Base-by-base conservation (phyloP, 2,113 vertebrate species). In the Conger conger region DNA sequence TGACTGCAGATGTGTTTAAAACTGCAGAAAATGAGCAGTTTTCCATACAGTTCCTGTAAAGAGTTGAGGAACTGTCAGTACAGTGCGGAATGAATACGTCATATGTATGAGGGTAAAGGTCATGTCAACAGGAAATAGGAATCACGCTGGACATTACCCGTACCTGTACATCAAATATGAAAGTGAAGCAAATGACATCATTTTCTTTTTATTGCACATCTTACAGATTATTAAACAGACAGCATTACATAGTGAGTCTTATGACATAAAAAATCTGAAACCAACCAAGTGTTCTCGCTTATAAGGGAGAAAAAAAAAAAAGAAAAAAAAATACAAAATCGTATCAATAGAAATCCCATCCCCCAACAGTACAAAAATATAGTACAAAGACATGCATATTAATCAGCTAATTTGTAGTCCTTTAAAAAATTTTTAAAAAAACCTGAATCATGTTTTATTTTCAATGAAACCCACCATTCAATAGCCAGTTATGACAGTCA, bases 171-270 rank as follows among this genome's bases (percentile, higher is more conserved):
- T 73, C 27, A 73, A 73, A 73, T 9, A 33, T 30, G 27, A 73
- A 73, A 33, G n/a, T 68, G 60, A 30, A 73, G n/a, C 27, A 30
- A 86, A 85, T 87, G 82, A 9, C 30, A 86, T 86, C 53, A 87
- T 83, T 79, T 80, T 82, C 76, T 87, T 78, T 85, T 85, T 85
- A 85, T 85, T 85, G 79, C 78, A 82, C 73, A 15, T 82, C 85
- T 82, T 86, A 23, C 80, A 83, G 63, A 82, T 37, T 36, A 50
- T 30, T 38, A 35, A 35, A 36, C n/a, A 20, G 11, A 73, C 27
- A 45, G 36, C 37, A 42, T 63, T 76, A 35, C 53, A 68, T 23
- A 42, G 98, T 99, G 85, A 95, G 99, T 23, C 3, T 27, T 20
- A 16, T 57, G 3, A 18, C 13, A 57, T 16, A 18, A 57, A 63